Conservation (phyloP, 2,888 invertebrate genomes). For the Ophion slaviceki region DNA sequence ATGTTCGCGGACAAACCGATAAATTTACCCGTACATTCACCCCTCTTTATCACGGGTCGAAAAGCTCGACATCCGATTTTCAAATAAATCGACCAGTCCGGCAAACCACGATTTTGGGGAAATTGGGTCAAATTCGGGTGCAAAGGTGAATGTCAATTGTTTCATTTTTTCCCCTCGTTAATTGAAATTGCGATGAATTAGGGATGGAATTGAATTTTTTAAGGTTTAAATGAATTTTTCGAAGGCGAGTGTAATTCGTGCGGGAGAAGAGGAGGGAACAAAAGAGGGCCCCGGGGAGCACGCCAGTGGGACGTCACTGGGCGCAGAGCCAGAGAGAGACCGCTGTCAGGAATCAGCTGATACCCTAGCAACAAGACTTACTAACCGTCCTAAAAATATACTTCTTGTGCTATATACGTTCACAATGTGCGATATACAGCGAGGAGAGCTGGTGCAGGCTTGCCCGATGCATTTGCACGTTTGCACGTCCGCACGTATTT, state of each 20-base stretch:
- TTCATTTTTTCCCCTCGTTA: too few species aligned
- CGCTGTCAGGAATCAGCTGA: slow-evolving; percentile 80
- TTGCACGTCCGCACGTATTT: slow-evolving; percentile 13
- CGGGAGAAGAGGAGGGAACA: slow-evolving; percentile 22
- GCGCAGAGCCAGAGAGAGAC: slow-evolving; percentile 62
- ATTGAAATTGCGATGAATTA: too few species aligned
- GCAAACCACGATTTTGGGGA: too few species aligned
- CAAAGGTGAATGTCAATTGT: too few species aligned
- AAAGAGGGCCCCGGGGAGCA: slow-evolving; percentile 62
- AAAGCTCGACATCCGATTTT: not conserved
- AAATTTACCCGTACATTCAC: not conserved
- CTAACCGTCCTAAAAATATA: slow-evolving; percentile 77
- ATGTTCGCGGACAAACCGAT: not conserved
- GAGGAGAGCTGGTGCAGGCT: slow-evolving; percentile 26
- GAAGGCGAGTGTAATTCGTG: slow-evolving; percentile 33
- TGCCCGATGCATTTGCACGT: slow-evolving; percentile 39
- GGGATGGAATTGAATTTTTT: too few species aligned
- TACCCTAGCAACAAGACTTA: slow-evolving; percentile 82
- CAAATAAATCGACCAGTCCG: too few species aligned
- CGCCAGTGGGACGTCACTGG: slow-evolving; percentile 63
- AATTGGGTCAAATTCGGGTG: too few species aligned
- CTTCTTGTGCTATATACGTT: slow-evolving; percentile 1
- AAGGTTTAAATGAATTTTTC: not conserved
- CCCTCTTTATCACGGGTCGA: not conserved
- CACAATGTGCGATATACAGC: not conserved